Evolutionary conservation across 92 coral and sea anemone genomes (phyloP), one percentile per base, ranked within the genome.

Genomic region (Porites divaricata): DNA sequence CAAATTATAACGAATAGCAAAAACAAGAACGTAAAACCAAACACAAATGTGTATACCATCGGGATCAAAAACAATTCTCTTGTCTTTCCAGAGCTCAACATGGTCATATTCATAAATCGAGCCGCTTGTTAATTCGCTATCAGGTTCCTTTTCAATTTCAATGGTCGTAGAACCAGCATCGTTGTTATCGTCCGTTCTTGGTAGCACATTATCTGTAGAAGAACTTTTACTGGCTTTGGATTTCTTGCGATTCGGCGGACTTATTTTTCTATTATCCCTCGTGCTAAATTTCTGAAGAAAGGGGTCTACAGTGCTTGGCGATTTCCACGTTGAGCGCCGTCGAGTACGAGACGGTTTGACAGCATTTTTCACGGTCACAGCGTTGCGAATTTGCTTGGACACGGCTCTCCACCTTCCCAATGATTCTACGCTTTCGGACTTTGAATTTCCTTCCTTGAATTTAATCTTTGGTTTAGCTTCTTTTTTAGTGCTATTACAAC

Each of bases 251-350:
- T 88, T 83, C 2, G 92, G 88, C 2, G 97, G 98, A 16, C 95
- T 89, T 2, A 81, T 76, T 52, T 90, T 90, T 52, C 99, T 86
- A 54, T 87, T 89, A 59, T 96, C 98, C 52, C 98, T 86, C 1
- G 99, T 96, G 89, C 99, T 96, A 78, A 96, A 96, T 80, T 92
- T 94, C 73, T 95, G 99, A n/a, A 96, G 88, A 69, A 96, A 96
- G 13, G 99, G 99, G 70, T 96, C 99, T 17, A 96, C 87, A 8
- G 89, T 90, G 0, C 84, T 95, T 23, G 98, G 81, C 8, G 96
- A 83, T 71, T 88, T 90, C 87, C 95, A 90, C 1, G 87, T 72
- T 14, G 95, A 90, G 23, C 90, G 88, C 35, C 92, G 74, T 59
- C 95, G 92, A 12, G 83, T 25, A 11, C 95, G 89, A 15, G 77